Conservation (phyloP, 2,888 invertebrate genomes). For the Ctena decussata region DNA sequence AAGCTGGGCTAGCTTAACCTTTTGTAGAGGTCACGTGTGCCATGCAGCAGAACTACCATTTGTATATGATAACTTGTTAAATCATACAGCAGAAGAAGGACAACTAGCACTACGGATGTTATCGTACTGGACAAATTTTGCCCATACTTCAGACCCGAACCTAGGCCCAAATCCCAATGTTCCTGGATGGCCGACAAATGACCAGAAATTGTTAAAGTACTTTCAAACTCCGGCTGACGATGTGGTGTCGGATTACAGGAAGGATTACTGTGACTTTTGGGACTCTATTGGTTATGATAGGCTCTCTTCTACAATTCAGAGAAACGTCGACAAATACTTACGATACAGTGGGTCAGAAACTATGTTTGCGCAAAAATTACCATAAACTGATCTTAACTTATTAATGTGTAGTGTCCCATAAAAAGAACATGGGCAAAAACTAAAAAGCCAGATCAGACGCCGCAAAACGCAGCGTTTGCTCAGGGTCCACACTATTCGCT, state of each 20-base stretch:
- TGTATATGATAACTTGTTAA: conserved; percentile 68
- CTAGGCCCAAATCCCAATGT: conserved; percentile 39
- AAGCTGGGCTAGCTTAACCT: conserved; percentile 73
- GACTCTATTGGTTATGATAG: conserved; percentile 72
- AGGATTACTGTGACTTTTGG: conserved; percentile 77
- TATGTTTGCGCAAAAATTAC: no score
- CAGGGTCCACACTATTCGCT: no score
- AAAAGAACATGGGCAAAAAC: no score
- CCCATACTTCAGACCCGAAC: conserved; percentile 79
- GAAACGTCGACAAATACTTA: no score
- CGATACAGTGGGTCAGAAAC: no score
- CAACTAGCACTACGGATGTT: conserved; percentile 67
- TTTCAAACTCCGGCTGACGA: conserved; percentile 71
- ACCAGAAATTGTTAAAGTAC: conserved; percentile 55
- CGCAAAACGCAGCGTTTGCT: no score
- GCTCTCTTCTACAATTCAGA: no score
- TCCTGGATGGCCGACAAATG: conserved; percentile 65
- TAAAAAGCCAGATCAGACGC: no score
- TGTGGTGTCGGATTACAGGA: conserved; percentile 56
- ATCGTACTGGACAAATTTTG: conserved; percentile 82
- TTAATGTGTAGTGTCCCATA: no score
- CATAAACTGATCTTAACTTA: no score
- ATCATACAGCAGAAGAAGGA: conserved; percentile 69
- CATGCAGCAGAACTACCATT: conserved; percentile 80
- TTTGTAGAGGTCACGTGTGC: conserved; percentile 79